Conservation (phyloP, 2,797 vertebrate species). For the Pseudotriccus pelzelni region DNA sequence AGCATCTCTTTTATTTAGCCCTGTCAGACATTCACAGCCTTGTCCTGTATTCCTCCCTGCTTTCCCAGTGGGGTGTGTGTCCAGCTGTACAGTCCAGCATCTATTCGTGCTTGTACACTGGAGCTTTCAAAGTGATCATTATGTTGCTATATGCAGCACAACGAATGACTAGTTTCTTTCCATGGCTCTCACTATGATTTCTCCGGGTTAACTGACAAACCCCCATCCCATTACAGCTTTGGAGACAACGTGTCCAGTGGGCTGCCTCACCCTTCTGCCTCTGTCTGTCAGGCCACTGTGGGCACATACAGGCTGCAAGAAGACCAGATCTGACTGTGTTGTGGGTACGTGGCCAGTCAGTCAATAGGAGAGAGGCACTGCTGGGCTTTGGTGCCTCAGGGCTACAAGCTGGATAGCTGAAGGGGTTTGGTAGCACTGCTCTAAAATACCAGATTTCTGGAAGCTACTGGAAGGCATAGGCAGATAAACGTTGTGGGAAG, state of each 20-base stretch:
- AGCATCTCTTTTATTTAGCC: slow-evolving; percentile 4
- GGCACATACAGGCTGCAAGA: neutral
- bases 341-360: neutral
- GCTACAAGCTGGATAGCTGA: neutral
- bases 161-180: neutral
- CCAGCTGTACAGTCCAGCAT: neutral
- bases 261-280: neutral
- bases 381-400: neutral
- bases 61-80: neutral
- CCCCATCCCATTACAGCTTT: neutral
- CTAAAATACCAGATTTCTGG: neutral
- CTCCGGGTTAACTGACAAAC: neutral
- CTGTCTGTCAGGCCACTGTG: neutral
- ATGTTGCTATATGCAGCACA: neutral
- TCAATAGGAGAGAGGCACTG: neutral
- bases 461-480: neutral
- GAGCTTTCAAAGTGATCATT: neutral
- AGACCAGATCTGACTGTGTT: neutral
- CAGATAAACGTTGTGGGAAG: neutral
- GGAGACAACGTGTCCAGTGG: neutral
- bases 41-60: neutral
- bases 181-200: neutral
- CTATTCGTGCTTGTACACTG: neutral
- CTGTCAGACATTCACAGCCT: neutral
- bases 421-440: neutral